Evolutionary conservation across 2,113 vertebrate species (phyloP), one percentile per base, ranked within the genome.

Genomic region (Sialia sialis): DNA sequence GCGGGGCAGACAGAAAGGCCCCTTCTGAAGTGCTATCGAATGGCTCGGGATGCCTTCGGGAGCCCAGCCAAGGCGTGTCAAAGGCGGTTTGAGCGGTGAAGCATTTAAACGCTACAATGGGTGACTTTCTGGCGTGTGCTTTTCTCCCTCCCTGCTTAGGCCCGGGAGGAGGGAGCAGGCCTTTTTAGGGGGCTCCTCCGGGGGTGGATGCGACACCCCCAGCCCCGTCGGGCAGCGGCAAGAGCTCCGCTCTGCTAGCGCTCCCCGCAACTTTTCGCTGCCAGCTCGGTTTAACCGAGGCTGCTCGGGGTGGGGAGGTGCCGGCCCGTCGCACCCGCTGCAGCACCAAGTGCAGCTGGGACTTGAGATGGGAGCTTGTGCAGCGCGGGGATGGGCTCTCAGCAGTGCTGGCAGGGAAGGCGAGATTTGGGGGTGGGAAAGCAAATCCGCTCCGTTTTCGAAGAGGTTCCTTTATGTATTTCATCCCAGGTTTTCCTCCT

Each of bases 41-140:
- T 85, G 95, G 92, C 92, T 52, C 62, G 19, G 78, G 83, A 75
- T n/a, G 96, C 87, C 48, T 94, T 72, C 7, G 95, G 94, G 94
- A 93, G 55, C 77, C 63, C 58, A 63, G 97, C 95, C 97, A 96
- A 95, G 82, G 75, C 87, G 78, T 76, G 95, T 96, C 88, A 96
- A 38, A 80, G 91, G 93, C 89, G 41, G 41, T 90, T 81, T 91
- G 88, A 89, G 93, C 68, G 36, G 90, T 80, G 84, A 92, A 54
- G 63, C 93, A 56, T 88, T 92, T 90, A 85, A 94, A 83, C 19
- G 79, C 67, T 88, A 73, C 93, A 85, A 17, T 46, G 79, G 54
- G 93, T 88, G 89, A 70, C 67, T 92, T 62, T 92, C 68, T 90
- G 91, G 44, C 66, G 48, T 76, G 67, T 41, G 75, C 78, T 82